A percentile compares a stretch with the other conserved stretches of the same genome.
Evolutionary conservation across 2,888 invertebrate species (phyloP).

Genomic region (Hetaerina titia): DNA sequence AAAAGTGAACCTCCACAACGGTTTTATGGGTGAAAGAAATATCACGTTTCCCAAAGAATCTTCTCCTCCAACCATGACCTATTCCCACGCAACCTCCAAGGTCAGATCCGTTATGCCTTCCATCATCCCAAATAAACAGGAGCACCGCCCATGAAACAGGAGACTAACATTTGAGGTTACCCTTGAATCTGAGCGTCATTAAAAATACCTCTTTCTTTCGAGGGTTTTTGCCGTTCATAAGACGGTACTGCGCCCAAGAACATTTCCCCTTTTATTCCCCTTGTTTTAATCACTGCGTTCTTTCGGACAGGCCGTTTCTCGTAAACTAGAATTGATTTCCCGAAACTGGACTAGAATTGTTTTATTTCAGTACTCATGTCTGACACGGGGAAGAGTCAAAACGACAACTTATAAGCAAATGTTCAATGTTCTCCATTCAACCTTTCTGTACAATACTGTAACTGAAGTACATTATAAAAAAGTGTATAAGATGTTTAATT

Average conservation of each 20-base stretch:
- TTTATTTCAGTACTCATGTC: too few relatives aligned
- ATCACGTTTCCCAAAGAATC: not conserved
- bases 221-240: not conserved
- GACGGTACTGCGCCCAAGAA: not conserved
- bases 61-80: not conserved
- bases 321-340: too few relatives aligned
- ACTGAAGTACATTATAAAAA: too few relatives aligned
- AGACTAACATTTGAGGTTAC: not conserved
- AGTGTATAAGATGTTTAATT: too few relatives aligned
- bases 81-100: not conserved
- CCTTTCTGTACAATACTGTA: too few relatives aligned
- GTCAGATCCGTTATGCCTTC: not conserved
- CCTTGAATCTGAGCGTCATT: not conserved
- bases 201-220: not conserved
- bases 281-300: too few relatives aligned
- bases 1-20: not conserved
- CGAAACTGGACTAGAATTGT: too few relatives aligned
- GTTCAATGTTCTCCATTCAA: too few relatives aligned
- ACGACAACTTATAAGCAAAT: too few relatives aligned
- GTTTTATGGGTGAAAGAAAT: not conserved
- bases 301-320: too few relatives aligned
- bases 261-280: not conserved
- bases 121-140: conserved; percentile 6
- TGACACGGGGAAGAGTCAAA: too few relatives aligned
- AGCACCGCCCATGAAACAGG: not conserved